These are phyloP conservation scores for Aplodontia rufa DNA, from an alignment of 2,113 vertebrate genomes.

Conservation along the genomic window DNA sequence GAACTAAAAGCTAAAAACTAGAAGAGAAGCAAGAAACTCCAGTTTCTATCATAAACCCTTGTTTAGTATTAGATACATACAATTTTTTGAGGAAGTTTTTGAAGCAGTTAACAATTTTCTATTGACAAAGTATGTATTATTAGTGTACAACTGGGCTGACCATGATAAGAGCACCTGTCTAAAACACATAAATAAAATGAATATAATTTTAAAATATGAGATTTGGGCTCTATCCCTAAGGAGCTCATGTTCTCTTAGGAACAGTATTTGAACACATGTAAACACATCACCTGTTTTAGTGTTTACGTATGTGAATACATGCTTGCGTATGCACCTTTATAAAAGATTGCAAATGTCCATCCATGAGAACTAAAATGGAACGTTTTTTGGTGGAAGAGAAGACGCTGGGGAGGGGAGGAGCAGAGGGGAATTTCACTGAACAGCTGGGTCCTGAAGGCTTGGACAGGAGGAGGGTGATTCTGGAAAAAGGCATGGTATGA, in stretches of 20 bases:
- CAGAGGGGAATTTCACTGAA: not conserved
- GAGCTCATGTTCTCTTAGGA: not conserved
- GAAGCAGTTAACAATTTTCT: not conserved
- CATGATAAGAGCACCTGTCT: not conserved
- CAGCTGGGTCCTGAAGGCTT: not conserved
- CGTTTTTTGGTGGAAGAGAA: not conserved
- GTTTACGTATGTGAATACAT: no score
- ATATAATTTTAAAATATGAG: not conserved
- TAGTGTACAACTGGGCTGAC: not conserved
- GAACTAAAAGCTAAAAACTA: not conserved
- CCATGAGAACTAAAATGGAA: not conserved
- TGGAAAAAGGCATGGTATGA: not conserved
- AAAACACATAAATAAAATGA: not conserved
- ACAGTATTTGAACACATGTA: not conserved
- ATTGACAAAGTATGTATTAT: not conserved
- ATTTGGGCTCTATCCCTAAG: not conserved
- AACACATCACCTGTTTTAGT: not conserved
- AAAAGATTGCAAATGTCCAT: not conserved
- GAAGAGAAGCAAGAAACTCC: not conserved
- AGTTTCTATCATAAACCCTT: not conserved
- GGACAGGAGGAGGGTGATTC: no score
- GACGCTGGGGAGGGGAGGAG: fast-evolving
- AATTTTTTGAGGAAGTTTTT: not conserved
- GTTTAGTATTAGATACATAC: not conserved
- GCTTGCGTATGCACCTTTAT: not conserved